Evolutionary conservation across 2,797 vertebrate genomes (phyloP).

Genomic region (Coluber constrictor): DNA sequence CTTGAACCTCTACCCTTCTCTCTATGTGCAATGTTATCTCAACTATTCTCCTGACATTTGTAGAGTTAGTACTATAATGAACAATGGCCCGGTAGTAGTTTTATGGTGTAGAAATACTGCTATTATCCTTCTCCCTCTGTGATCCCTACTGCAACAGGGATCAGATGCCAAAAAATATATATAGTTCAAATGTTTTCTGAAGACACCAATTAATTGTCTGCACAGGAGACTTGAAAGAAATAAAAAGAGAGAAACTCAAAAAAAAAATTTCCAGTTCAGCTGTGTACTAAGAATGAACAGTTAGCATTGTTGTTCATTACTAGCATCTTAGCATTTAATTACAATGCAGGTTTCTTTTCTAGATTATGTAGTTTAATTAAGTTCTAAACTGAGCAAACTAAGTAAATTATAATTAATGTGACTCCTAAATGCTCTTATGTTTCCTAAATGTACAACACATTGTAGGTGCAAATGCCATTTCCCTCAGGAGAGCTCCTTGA

Average conservation of each 20-base stretch:
- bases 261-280: not conserved
- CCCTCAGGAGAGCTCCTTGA: constrained; percentile 13
- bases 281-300: constrained; percentile 13
- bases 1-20: not conserved
- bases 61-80: not conserved
- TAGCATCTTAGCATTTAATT: constrained; percentile 16
- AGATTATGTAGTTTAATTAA: constrained; percentile 26
- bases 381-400: constrained; percentile 35
- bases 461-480: constrained; percentile 30
- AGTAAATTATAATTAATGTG: constrained; percentile 37
- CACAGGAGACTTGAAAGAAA: not conserved
- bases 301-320: constrained; percentile 24
- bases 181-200: not conserved
- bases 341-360: constrained; percentile 15
- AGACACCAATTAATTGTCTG: not conserved
- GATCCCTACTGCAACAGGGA: not conserved
- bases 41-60: constrained; percentile 2
- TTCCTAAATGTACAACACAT: constrained; percentile 34
- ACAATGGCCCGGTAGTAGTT: not conserved
- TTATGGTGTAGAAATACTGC: not conserved
- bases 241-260: not conserved
- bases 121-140: not conserved
- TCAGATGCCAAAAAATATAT: not conserved
- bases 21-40: not conserved
- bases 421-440: constrained; percentile 28